These are phyloP conservation scores for Stenichneumon culpator DNA, from an alignment of 2,888 invertebrate genomes.

Conservation along the genomic window DNA sequence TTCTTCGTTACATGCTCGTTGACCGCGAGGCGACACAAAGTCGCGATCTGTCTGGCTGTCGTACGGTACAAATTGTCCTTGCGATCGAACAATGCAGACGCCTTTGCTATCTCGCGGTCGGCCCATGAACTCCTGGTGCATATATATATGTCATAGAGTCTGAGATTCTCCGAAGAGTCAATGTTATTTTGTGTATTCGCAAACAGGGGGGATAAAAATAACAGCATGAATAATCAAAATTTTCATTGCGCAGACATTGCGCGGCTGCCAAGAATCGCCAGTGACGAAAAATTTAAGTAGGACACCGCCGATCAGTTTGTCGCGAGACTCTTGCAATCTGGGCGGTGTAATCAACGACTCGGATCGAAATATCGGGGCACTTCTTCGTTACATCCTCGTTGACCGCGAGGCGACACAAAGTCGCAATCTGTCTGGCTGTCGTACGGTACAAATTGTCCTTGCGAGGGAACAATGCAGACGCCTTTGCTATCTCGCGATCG, in stretches of 20 bases:
- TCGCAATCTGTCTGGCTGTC: slow-evolving; percentile 66
- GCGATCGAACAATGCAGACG: slow-evolving; percentile 60
- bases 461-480: slow-evolving; percentile 58
- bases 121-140: slow-evolving; percentile 47
- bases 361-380: slow-evolving; percentile 70
- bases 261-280: too few relatives aligned
- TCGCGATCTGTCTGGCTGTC: slow-evolving; percentile 66
- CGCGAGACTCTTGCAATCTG: slow-evolving; percentile 74
- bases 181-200: not conserved
- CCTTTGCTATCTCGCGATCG: slow-evolving; percentile 49
- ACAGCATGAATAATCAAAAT: too few relatives aligned
- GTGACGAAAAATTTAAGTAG: too few relatives aligned
- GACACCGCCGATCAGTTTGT: not conserved
- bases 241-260: too few relatives aligned
- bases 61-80: slow-evolving; percentile 77
- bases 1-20: slow-evolving; percentile 62
- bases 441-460: slow-evolving; percentile 77
- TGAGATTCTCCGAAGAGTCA: not conserved
- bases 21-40: slow-evolving; percentile 33
- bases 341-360: slow-evolving; percentile 74
- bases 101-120: slow-evolving; percentile 48
- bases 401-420: slow-evolving; percentile 32
- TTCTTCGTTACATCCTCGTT: slow-evolving; percentile 62
- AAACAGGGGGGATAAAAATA: too few relatives aligned
- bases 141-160: not conserved